A percentile compares a stretch with the other conserved stretches of the same genome.
phyloP scores from a whole-genome alignment of 2,888 invertebrate genomes.

The Bellardia pandia region DNA sequence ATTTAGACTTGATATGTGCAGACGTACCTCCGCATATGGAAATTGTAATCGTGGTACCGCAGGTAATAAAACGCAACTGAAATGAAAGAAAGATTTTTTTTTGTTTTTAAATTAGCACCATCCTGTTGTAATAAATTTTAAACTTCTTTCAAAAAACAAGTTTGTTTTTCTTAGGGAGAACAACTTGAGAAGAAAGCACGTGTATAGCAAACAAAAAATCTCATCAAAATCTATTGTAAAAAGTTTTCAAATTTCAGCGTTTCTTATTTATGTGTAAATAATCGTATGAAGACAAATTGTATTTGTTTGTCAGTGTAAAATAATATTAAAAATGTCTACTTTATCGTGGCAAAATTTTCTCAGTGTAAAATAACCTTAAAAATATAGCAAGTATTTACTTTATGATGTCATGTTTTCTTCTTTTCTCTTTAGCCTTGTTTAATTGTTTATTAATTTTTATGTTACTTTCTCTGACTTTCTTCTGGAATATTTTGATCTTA shows the following conservation, averaged over 20 bases:
- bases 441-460: too few relatives aligned
- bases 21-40: slow-evolving; percentile 96
- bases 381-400: too few relatives aligned
- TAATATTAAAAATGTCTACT: slow-evolving; percentile 23
- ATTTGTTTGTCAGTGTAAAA: slow-evolving; percentile 48
- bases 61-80: slow-evolving; percentile 88
- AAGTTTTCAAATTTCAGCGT: slow-evolving; percentile 48
- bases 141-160: slow-evolving; percentile 17
- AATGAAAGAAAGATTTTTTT: slow-evolving; percentile 50
- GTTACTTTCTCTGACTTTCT: too few relatives aligned
- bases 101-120: slow-evolving; percentile 60
- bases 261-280: slow-evolving; percentile 58
- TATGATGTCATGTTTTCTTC: too few relatives aligned
- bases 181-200: slow-evolving; percentile 15
- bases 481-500: too few relatives aligned
- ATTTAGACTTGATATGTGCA: slow-evolving; percentile 98
- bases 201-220: slow-evolving; percentile 55
- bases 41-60: slow-evolving; percentile 99
- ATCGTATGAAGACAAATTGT: slow-evolving; percentile 51
- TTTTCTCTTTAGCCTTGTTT: too few relatives aligned
- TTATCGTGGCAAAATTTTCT: too few relatives aligned
- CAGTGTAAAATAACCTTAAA: too few relatives aligned
- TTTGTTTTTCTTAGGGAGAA: slow-evolving; percentile 10
- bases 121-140: slow-evolving; percentile 63
- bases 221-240: slow-evolving; percentile 60